Evolutionary conservation across 2,113 vertebrate species (phyloP), one percentile per base, ranked within the genome.

Genomic region (Anser cygnoides): DNA sequence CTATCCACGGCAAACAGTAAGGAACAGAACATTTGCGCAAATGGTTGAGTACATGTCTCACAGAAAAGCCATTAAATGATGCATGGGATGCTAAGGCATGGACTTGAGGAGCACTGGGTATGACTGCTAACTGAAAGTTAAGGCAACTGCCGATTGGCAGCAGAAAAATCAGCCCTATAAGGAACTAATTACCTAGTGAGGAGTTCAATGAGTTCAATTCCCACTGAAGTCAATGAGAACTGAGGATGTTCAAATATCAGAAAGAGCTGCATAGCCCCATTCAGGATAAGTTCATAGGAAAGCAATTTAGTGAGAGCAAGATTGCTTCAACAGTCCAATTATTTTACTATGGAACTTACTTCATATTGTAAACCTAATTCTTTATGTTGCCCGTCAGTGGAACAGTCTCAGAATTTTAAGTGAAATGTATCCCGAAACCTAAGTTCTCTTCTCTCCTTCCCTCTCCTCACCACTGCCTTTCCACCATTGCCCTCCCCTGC

Each of bases 261-360:
- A 44, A 73, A 57, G 26, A 89, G n/a, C 74, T 81, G 84, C 68
- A 63, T 59, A 91, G 89, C 20, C n/a, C 65, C 57, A 6, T 59
- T 79, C 92, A 92, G 87, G 79, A 93, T 28, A 77, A 59, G 52
- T 6, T 94, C 75, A 82, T 71, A 9, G 8, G 90, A 97, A 98
- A 97, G 96, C 97, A 97, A 97, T 98, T 97, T 97, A 91, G 87
- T 57, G 63, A 93, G 71, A 96, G 44, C 41, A 65, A 97, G 93
- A 98, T 97, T 97, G 96, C 97, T 97, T 97, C 66, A 91, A 73
- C 78, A 94, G 61, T 74, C 94, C 96, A 97, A 97, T 98, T 98
- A 97, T 96, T 95, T 97, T 93, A 96, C 83, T 85, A 76, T 0
- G 1, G 76, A 94, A 94, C 93, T 96, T 95, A 81, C 87, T 92